Percentiles rank a stretch among this genome's conserved stretches.
These are phyloP conservation scores for Chroicocephalus ridibundus DNA, from an alignment of 2,113 vertebrate genomes.

Conservation along the genomic window DNA sequence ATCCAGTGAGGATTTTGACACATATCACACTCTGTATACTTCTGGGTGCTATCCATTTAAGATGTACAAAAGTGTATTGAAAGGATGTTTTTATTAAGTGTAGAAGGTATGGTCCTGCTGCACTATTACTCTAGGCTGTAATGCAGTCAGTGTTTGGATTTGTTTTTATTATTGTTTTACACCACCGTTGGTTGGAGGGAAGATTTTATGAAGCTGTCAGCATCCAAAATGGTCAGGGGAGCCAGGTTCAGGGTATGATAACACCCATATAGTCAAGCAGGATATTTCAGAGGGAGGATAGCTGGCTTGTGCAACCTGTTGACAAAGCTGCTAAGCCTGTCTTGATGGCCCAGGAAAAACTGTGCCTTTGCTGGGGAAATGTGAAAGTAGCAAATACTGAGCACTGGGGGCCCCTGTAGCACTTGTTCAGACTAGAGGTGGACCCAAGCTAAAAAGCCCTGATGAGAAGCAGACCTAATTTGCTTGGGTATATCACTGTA, in stretches of 20 bases:
- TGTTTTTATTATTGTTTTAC: conserved; percentile 17
- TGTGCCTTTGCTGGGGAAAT: not conserved
- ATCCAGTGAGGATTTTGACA: conserved; percentile 15
- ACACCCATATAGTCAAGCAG: not conserved
- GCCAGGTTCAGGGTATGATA: not conserved
- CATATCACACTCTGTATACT: not conserved
- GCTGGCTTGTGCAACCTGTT: not conserved
- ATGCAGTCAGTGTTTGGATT: not conserved
- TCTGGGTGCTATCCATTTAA: not conserved
- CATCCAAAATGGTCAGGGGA: not conserved
- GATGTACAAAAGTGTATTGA: not conserved
- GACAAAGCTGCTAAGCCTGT: not conserved
- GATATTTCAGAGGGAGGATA: not conserved
- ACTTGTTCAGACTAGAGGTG: not conserved
- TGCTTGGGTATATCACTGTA: not conserved
- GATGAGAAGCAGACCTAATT: not conserved
- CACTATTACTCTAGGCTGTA: not conserved
- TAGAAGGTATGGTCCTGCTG: not conserved
- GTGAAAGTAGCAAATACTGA: not conserved
- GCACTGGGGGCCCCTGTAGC: not conserved
- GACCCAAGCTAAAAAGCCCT: not conserved
- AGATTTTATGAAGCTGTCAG: conserved; percentile 20
- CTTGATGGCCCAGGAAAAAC: not conserved
- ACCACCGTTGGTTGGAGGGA: not conserved
- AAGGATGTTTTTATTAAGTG: conserved; percentile 26